Evolutionary conservation across 1,140 invertebrate genomes (phyloP).

Genomic region (Bombus soroeensis): DNA sequence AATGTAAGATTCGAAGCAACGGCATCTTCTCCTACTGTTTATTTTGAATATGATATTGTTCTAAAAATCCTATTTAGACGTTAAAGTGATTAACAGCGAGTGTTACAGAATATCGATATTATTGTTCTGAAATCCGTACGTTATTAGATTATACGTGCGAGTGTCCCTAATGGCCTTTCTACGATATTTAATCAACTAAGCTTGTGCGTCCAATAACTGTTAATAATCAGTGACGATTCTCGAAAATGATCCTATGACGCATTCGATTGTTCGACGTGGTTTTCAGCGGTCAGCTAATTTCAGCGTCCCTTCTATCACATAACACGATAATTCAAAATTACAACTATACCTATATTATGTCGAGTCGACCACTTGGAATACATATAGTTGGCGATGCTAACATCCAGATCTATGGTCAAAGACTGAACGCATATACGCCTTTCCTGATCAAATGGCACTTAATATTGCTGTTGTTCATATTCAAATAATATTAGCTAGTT

Average conservation of each 20-base stretch:
- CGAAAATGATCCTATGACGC: constrained; percentile 3
- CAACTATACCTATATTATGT: not conserved
- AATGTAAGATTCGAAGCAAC: too few relatives aligned
- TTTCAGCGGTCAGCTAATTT: constrained; percentile 53
- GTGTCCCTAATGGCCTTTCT: not conserved
- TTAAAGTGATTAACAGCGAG: not conserved
- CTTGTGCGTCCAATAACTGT: not conserved
- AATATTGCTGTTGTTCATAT: not conserved
- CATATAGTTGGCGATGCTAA: not conserved
- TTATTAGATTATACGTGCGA: not conserved
- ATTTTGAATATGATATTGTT: not conserved
- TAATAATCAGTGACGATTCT: constrained; percentile 29
- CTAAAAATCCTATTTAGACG: not conserved
- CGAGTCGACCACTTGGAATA: constrained; percentile 27
- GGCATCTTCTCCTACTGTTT: too few relatives aligned
- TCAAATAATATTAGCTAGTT: not conserved
- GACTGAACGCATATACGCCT: not conserved
- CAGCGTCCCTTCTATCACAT: constrained; percentile 23
- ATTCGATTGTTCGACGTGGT: constrained; percentile 49
- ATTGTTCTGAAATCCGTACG: not conserved
- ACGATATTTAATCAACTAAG: not conserved
- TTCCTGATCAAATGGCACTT: not conserved
- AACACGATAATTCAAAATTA: constrained; percentile 61
- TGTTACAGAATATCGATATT: not conserved
- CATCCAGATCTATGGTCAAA: not conserved